These are phyloP conservation scores for Tetragonula carbonaria DNA, from an alignment of 2,888 invertebrate species.

Conservation along the genomic window DNA sequence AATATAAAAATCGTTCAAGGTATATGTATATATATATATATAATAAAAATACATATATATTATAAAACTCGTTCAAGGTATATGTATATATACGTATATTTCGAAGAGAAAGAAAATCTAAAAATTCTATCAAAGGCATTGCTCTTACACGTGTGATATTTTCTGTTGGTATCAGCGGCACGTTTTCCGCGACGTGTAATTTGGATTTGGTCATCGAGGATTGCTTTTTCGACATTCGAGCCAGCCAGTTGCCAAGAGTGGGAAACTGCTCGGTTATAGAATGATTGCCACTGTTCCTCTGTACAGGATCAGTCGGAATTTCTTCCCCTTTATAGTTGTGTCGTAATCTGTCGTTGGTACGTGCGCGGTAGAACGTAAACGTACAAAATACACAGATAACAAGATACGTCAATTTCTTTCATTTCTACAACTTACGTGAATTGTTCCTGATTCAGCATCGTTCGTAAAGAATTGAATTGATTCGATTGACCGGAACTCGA, in stretches of 20 bases:
- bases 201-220: slow-evolving; percentile 50
- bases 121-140: background rate
- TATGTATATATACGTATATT: background rate
- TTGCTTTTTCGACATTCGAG: slow-evolving; percentile 69
- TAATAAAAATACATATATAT: too few relatives aligned
- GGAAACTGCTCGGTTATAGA: slow-evolving; percentile 78
- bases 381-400: background rate
- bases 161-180: slow-evolving; percentile 29
- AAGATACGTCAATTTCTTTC: background rate
- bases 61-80: too few relatives aligned
- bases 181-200: slow-evolving; percentile 25
- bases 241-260: slow-evolving; percentile 77
- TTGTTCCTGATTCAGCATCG: slow-evolving; percentile 34
- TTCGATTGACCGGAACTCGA: slow-evolving; percentile 44
- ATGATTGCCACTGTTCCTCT: slow-evolving; percentile 39
- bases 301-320: slow-evolving; percentile 6
- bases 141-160: slow-evolving; percentile 41
- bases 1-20: too few relatives aligned
- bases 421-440: slow-evolving; percentile 42
- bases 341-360: slow-evolving; percentile 29
- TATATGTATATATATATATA: too few relatives aligned
- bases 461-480: slow-evolving; percentile 14
- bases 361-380: background rate
- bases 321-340: slow-evolving; percentile 40
- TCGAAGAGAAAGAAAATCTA: background rate